Base-by-base conservation (phyloP, 2,888 invertebrate species). In the Mamestra brassicae region DNA sequence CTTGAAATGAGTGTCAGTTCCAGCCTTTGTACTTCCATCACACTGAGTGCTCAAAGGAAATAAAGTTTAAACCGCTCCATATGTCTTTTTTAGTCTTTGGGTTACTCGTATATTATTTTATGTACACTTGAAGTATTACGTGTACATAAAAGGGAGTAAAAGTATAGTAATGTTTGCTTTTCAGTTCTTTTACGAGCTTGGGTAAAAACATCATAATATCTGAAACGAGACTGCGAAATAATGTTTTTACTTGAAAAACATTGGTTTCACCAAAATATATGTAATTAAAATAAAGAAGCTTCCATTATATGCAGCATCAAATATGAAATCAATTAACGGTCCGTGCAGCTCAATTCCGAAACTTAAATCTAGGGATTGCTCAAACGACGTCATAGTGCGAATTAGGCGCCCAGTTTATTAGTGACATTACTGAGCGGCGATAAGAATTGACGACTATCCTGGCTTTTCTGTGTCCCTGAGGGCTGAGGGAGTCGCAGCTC, bases 21-120 rank as follows among this genome's bases (percentile, higher is more conserved):
- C 83, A 83, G 74, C 84, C 74, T 84, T 84, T 81, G 81, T 81
- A 71, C 64, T 80, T 71, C 71, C 75, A 81, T 80, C 68, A 64
- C 81, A 65, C 57, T 76, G 71, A 80, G 81, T 81, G 81, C 76
- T 84, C 80, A 84, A 80, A 80, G 84, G 76, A 81, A 81, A 81
- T 84, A 81, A 81, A 81, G 70, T 81, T 80, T 84, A 55, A 84
- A 80, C 80, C 55, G 47, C 54, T 81, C 63, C 74, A 57, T 68
- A 66, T 57, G 68, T 76, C 55, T 62, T 78, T 71, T 80, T 74
- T 74, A 67, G 69, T 84, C 66, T 80, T 71, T 63, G 47, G 60
- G 50, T 66, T 64, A 66, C 66, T 69, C 69, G 54, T 81, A 84
- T 70, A 80, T 70, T 84, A 74, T 74, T 80, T 84, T 80, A 81